Evolutionary conservation across 2,797 vertebrate species (phyloP), one percentile per base, ranked within the genome.

Genomic region (Coendou prehensilis): DNA sequence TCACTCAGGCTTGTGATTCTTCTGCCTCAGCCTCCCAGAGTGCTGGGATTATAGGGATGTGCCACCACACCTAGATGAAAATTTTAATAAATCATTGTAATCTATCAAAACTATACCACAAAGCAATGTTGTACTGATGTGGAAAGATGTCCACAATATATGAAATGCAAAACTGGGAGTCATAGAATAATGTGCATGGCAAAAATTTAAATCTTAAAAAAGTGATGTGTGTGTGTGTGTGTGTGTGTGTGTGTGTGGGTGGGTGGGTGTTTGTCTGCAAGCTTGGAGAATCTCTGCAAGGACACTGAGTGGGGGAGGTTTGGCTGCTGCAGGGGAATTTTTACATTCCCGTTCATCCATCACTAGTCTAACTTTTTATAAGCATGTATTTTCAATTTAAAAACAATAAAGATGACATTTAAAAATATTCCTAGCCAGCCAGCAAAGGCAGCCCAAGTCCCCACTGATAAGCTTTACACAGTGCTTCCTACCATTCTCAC

Each of bases 321-420:
- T 33, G 56, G 59, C 45, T 47, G 22, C 4, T 52, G 37, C 26
- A 33, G 33, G 9, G 47, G 54, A 82, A 85, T 50, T 52, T 90
- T 17, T 17, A 54, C 17, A 90, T 92, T 67, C 41, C 28, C 45
- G 15, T 56, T 71, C 5, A 71, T 33, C 41, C 6, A 41, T 89
- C 50, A 93, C 67, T 80, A 88, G 28, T 41, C 75, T 63, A 90
- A 79, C 50, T 56, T 91, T 91, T 87, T 76, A 91, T 63, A 50
- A 69, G 64, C 41, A n/a, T n/a, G 7, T 75, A 88, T 82, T 67
- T 87, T 95, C 63, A 85, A 94, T 79, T 94, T 79, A 86, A 92
- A 79, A 47, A 45, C 64, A 94, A 56, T 83, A 61, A 73, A 73
- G 80, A 81, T 90, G 84, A 78, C 71, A 54, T 67, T 83, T 75